Evolutionary conservation across 2,797 vertebrate species (phyloP), one percentile per base, ranked within the genome.

Genomic region (Pyrocephalus nanus): DNA sequence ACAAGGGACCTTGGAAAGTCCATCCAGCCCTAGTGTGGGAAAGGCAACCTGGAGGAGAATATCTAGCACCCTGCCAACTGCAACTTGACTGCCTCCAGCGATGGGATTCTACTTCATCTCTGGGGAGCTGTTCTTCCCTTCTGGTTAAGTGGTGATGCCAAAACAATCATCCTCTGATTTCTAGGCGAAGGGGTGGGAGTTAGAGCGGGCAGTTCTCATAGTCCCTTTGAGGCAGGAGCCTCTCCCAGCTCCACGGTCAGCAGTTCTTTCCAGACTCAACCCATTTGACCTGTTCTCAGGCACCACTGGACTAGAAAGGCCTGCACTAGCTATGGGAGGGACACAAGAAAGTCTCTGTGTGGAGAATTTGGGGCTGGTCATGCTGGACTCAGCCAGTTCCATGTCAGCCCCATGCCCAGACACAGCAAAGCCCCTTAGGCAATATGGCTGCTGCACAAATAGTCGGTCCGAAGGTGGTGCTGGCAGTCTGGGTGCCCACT

Each of bases 401-500:
- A 1, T 26, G 25, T 7, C 53, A 30, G 25, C 6, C 8, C 21
- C 17, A 3, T 6, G 54, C 6, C 25, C 25, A 30, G 27, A 23
- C 15, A 17, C 38, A 14, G 53, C 4, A 5, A 7, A 53, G 16
- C 13, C 45, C 29, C 6, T 3, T 29, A 6, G 23, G 38, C 15
- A 6, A 1, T 1, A 4, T 6, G 4, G 58, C 47, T 30, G 34
- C 51, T 11, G 14, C 38, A 2, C 9, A 2, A 40, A 29, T 7
- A 3, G 8, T 40, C 1, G 3, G 4, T 16, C 25, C 30, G 2
- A 2, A 0, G 21, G 8, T 5, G 30, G 21, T 30, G 8, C 11
- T 9, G 11, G 19, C 23, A 23, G 45, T 6, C 45, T 6, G 6
- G 6, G 10, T 2, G 51, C 67, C 30, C 16, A 2, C 10, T 3